phyloP scores from a whole-genome alignment of 92 coral and sea anemone genomes.

The Umimayanthus chanpuru region DNA sequence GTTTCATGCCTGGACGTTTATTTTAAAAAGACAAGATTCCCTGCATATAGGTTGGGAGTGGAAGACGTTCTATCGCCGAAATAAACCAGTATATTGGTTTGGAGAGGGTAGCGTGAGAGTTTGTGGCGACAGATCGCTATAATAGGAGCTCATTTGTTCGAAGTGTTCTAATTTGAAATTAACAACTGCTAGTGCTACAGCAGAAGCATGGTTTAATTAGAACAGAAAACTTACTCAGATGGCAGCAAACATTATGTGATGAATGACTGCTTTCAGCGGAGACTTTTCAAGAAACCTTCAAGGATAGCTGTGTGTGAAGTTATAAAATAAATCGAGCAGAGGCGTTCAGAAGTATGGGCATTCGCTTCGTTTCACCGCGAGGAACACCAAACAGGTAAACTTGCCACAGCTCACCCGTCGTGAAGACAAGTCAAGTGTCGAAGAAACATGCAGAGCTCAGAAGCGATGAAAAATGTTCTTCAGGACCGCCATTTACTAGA shows the following conservation, averaged over 20 bases:
- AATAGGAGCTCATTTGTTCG: not conserved
- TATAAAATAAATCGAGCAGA: not conserved
- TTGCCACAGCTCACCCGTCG: not conserved
- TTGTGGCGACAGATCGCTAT: not conserved
- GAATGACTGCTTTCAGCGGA: not conserved
- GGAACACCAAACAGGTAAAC: not conserved
- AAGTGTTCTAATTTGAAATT: not conserved
- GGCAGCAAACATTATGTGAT: not conserved
- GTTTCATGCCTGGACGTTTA: not conserved
- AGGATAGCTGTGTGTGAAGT: not conserved
- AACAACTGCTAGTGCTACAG: not conserved
- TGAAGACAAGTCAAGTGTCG: not conserved
- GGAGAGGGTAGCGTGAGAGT: not conserved
- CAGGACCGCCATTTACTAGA: conserved; percentile 37
- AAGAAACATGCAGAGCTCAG: conserved; percentile 39
- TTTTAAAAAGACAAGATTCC: not conserved
- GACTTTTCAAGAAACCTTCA: not conserved
- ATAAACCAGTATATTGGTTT: not conserved
- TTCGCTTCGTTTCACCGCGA: not conserved
- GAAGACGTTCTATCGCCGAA: not conserved
- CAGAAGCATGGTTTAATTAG: not conserved
- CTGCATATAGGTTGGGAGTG: not conserved
- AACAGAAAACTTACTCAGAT: not conserved
- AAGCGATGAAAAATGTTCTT: conserved; percentile 30
- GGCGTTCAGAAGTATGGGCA: not conserved